Percentiles rank a stretch among this genome's conserved stretches.
Conservation (phyloP, 2,797 vertebrate species). For the Eleutherodactylus coqui region DNA sequence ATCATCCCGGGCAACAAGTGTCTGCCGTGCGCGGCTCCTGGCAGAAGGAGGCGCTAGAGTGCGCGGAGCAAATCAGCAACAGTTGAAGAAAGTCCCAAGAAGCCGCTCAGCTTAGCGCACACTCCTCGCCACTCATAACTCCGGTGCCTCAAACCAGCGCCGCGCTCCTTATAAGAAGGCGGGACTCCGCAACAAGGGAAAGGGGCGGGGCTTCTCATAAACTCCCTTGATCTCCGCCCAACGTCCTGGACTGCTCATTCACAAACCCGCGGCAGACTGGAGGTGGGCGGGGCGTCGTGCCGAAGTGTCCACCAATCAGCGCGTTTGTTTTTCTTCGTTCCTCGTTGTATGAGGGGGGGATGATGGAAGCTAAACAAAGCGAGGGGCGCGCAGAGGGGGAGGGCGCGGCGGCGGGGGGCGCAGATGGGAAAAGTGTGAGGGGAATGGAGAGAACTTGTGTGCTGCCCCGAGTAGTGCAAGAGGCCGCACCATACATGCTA, state of each 20-base stretch:
- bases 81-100: neutral
- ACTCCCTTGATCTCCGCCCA: constrained; percentile 64
- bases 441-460: constrained; percentile 11
- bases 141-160: neutral
- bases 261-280: constrained; percentile 69
- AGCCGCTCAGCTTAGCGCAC: neutral
- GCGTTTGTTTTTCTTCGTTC: constrained; percentile 80
- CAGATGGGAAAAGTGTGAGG: constrained; percentile 52
- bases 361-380: constrained; percentile 63
- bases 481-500: neutral
- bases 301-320: constrained; percentile 77
- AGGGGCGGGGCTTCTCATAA: constrained; percentile 20
- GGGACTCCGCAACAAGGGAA: constrained; percentile 69
- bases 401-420: constrained; percentile 64
- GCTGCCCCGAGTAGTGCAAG: neutral
- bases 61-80: constrained; percentile 20
- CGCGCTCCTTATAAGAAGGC: constrained; percentile 43
- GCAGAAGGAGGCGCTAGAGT: constrained; percentile 51
- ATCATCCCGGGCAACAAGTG: constrained; percentile 32
- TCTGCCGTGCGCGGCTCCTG: constrained; percentile 63
- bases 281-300: constrained; percentile 71
- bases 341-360: constrained; percentile 75
- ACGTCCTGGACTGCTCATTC: constrained; percentile 80
- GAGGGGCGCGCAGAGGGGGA: constrained; percentile 67
- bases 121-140: neutral